Conservation (phyloP, 2,797 vertebrate genomes). For the Artibeus jamaicensis region DNA sequence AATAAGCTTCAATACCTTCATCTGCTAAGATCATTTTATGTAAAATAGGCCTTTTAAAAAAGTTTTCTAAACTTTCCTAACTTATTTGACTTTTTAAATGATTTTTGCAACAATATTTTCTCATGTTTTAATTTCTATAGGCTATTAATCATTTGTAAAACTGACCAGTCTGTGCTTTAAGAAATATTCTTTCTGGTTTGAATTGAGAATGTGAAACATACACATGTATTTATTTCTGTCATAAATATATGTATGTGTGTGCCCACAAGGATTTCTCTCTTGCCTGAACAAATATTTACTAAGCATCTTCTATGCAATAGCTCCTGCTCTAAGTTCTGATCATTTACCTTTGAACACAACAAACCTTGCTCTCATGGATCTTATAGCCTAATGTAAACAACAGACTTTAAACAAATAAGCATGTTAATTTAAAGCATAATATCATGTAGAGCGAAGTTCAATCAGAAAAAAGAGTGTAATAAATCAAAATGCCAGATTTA, state of each 20-base stretch:
- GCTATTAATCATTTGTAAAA: background rate
- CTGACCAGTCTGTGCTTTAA: background rate
- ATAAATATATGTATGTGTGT: background rate
- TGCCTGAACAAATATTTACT: background rate
- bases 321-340: background rate
- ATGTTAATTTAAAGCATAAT: background rate
- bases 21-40: background rate
- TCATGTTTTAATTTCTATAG: background rate
- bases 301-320: background rate
- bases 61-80: background rate
- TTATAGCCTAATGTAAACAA: background rate
- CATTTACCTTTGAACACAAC: background rate
- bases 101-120: background rate
- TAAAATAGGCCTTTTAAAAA: background rate
- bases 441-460: background rate
- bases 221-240: background rate
- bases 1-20: background rate
- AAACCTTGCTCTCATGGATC: background rate
- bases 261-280: background rate
- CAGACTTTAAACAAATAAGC: background rate
- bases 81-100: background rate
- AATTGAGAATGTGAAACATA: background rate
- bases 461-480: background rate
- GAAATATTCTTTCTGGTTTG: background rate
- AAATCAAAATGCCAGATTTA: background rate